Evolutionary conservation across 2,888 invertebrate species (phyloP).

Genomic region (Candidula unifasciata): DNA sequence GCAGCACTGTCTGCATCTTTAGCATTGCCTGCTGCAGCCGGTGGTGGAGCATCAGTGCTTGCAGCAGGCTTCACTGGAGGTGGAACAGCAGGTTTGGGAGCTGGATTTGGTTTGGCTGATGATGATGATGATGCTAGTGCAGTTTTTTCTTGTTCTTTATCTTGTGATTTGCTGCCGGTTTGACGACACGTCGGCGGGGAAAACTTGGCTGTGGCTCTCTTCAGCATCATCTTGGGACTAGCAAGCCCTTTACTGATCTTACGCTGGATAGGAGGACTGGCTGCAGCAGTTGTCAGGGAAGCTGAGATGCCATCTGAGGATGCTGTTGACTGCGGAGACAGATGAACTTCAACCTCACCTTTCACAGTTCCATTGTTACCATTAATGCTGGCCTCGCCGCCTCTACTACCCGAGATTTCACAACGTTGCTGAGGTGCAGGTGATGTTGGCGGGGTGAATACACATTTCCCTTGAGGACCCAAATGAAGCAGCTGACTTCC

Average conservation of each 20-base stretch:
- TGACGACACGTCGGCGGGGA: constrained; percentile 52
- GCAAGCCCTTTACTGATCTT: constrained; percentile 52
- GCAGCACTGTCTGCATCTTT: background rate
- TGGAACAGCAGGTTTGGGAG: constrained; percentile 45
- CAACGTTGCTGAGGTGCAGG: background rate
- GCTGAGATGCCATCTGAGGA: background rate
- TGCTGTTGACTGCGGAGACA: background rate
- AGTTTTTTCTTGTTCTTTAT: background rate
- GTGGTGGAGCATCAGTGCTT: background rate
- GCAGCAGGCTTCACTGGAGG: constrained; percentile 43
- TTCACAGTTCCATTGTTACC: background rate
- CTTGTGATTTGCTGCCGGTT: background rate
- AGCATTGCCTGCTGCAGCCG: background rate
- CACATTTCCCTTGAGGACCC: constrained; percentile 52
- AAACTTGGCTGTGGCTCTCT: constrained; percentile 52
- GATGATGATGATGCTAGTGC: background rate
- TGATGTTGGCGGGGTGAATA: constrained; percentile 51
- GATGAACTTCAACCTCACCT: background rate
- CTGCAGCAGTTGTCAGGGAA: constrained; percentile 2
- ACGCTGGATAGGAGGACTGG: constrained; percentile 51
- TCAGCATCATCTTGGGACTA: constrained; percentile 57
- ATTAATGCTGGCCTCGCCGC: background rate
- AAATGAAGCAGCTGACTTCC: constrained; percentile 35
- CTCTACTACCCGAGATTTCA: background rate
- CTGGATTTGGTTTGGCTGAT: constrained; percentile 39